phyloP scores from a whole-genome alignment of 2,113 vertebrate species.

The Zapornia atra region DNA sequence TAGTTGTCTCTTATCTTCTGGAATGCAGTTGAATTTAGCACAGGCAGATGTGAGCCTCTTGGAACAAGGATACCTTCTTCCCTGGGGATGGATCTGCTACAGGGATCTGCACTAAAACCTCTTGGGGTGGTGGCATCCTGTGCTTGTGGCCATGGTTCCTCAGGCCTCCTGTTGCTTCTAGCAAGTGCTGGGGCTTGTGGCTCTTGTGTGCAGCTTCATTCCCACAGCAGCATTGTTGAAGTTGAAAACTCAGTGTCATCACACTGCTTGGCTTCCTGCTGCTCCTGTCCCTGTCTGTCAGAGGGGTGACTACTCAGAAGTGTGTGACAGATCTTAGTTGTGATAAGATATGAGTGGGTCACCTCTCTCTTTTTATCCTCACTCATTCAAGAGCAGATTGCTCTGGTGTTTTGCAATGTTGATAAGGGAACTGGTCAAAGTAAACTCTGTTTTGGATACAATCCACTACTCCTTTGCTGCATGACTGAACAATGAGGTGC shows the following conservation, averaged over 20 bases:
- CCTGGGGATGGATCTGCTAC: neutral
- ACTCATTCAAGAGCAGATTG: neutral
- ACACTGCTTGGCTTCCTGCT: neutral
- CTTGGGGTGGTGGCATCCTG: neutral
- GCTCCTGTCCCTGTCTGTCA: neutral
- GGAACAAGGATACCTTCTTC: neutral
- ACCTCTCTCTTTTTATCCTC: neutral
- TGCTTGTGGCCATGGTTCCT: fast-evolving
- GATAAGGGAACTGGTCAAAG: neutral
- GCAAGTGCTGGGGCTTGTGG: neutral
- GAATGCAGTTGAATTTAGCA: neutral
- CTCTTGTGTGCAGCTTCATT: neutral
- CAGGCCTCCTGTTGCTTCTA: fast-evolving
- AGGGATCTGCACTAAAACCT: neutral
- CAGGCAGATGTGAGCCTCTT: neutral
- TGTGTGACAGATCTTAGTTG: neutral
- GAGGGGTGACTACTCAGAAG: neutral
- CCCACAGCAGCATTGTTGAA: neutral
- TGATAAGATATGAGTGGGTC: neutral
- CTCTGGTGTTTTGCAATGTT: neutral
- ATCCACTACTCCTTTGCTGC: neutral
- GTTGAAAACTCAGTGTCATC: neutral
- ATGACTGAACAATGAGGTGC: neutral
- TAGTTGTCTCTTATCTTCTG: neutral
- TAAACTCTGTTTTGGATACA: neutral